Conservation (phyloP, 2,888 invertebrate genomes). For the Itoplectis maculator region DNA sequence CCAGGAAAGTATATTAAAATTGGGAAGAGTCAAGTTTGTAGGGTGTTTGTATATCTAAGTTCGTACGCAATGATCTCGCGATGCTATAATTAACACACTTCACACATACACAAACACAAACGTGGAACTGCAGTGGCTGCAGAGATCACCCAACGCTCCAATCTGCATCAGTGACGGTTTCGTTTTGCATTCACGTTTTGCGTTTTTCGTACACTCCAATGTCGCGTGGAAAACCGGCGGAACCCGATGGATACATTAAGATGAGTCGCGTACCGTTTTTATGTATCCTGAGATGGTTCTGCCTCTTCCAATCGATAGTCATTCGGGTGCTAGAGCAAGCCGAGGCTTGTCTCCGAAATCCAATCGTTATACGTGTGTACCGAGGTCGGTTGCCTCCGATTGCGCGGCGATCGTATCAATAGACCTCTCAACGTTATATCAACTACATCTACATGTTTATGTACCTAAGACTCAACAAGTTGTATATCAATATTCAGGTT, state of each 20-base stretch:
- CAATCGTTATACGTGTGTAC: slow-evolving; percentile 70
- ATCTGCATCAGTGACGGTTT: slow-evolving; percentile 41
- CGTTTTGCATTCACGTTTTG: slow-evolving; percentile 16
- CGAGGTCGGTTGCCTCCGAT: slow-evolving; percentile 55
- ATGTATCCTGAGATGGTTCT: slow-evolving; percentile 22
- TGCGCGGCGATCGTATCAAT: slow-evolving; percentile 55
- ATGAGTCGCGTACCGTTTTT: slow-evolving; percentile 18
- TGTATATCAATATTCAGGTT: slow-evolving; percentile 83
- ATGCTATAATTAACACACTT: slow-evolving; percentile 29
- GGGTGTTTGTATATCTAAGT: slow-evolving; percentile 46
- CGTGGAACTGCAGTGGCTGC: slow-evolving; percentile 25
- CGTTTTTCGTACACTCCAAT: slow-evolving; percentile 45
- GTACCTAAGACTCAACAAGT: slow-evolving; percentile 82
- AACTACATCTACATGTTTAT: slow-evolving; percentile 79
- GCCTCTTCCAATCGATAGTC: slow-evolving; percentile 53
- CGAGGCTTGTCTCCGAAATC: slow-evolving; percentile 66
- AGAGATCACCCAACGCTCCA: slow-evolving; percentile 18
- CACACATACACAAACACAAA: slow-evolving; percentile 31
- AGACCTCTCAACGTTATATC: slow-evolving; percentile 74
- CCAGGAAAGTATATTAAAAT: slow-evolving; percentile 61
- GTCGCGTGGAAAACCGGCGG: slow-evolving; percentile 32
- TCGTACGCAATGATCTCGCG: slow-evolving; percentile 64
- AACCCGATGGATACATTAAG: slow-evolving; percentile 26
- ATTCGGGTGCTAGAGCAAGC: slow-evolving; percentile 71
- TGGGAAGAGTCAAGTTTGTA: slow-evolving; percentile 45